Percentiles rank a stretch among this genome's conserved stretches.
Evolutionary conservation across 2,888 invertebrate genomes (phyloP).

Genomic region (Polyploca ridens): DNA sequence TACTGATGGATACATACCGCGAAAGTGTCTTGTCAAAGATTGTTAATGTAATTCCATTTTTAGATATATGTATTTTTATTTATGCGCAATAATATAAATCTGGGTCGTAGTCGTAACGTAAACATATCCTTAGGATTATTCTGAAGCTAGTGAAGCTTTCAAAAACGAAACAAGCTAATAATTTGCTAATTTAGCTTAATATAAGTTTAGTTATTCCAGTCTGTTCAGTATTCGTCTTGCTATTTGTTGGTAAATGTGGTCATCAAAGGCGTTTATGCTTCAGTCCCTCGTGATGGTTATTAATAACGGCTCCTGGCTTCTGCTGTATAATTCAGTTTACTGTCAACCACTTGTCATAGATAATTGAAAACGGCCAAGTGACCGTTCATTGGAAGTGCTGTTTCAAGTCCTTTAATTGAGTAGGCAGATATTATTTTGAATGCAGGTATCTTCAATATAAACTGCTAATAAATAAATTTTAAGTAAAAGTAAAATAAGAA

Average conservation of each 20-base stretch:
- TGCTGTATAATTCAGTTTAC: background rate
- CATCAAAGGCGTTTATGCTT: background rate
- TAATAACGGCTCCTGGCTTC: background rate
- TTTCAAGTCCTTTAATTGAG: background rate
- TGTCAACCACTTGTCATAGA: background rate
- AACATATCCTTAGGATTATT: too few species aligned
- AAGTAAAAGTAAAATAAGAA: too few species aligned
- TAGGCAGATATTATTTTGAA: too few species aligned
- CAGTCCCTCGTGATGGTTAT: background rate
- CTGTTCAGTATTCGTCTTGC: background rate
- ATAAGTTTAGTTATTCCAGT: background rate
- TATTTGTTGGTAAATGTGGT: background rate
- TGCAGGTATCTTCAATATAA: too few species aligned
- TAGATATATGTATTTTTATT: background rate
- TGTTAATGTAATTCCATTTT: background rate
- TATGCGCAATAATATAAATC: too few species aligned
- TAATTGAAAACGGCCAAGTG: background rate
- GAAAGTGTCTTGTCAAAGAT: constrained; percentile 11
- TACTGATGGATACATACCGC: constrained; percentile 16
- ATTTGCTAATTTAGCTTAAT: background rate
- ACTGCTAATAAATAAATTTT: too few species aligned
- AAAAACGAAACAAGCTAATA: background rate
- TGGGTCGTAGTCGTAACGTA: too few species aligned
- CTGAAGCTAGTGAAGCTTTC: too few species aligned
- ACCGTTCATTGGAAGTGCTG: background rate